Evolutionary conservation across 2,797 vertebrate genomes (phyloP).

Genomic region (Sebastes aleutianus): DNA sequence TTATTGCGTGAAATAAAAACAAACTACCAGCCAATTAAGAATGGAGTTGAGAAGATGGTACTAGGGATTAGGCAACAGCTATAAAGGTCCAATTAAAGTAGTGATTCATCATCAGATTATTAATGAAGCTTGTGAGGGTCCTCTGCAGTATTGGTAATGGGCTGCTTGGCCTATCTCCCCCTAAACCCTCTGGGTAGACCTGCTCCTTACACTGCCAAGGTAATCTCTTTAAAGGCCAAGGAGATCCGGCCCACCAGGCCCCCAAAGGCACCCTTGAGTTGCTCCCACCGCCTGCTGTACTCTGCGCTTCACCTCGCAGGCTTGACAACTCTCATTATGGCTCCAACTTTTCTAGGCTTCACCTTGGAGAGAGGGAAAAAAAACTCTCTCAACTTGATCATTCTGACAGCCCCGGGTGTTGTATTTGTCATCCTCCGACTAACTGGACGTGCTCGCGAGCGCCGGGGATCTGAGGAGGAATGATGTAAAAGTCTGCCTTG

Average conservation of each 20-base stretch:
- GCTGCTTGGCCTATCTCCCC: constrained; percentile 80
- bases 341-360: constrained; percentile 73
- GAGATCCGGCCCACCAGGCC: constrained; percentile 76
- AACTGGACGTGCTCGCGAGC: constrained; percentile 68
- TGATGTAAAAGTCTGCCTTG: constrained; percentile 43
- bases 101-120: constrained; percentile 89
- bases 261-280: constrained; percentile 62
- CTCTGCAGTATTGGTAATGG: constrained; percentile 84
- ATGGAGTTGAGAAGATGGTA: constrained; percentile 58
- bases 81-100: constrained; percentile 89
- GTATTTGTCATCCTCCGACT: constrained; percentile 76
- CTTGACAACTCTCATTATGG: constrained; percentile 81
- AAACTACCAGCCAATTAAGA: constrained; percentile 64
- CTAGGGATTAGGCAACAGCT: constrained; percentile 81
- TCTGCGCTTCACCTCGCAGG: constrained; percentile 57
- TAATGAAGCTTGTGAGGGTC: constrained; percentile 84
- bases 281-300: constrained; percentile 54
- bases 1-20: constrained; percentile 69
- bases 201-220: constrained; percentile 79
- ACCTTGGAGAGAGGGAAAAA: constrained; percentile 44
- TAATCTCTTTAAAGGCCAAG: constrained; percentile 86
- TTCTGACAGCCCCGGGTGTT: constrained; percentile 70
- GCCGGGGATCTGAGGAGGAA: constrained; percentile 49
- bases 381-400: constrained; percentile 69
- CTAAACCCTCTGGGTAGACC: constrained; percentile 78